Evolutionary conservation across 2,888 invertebrate species (phyloP), one percentile per base, ranked within the genome.

Genomic region (Crocallis elinguaria): DNA sequence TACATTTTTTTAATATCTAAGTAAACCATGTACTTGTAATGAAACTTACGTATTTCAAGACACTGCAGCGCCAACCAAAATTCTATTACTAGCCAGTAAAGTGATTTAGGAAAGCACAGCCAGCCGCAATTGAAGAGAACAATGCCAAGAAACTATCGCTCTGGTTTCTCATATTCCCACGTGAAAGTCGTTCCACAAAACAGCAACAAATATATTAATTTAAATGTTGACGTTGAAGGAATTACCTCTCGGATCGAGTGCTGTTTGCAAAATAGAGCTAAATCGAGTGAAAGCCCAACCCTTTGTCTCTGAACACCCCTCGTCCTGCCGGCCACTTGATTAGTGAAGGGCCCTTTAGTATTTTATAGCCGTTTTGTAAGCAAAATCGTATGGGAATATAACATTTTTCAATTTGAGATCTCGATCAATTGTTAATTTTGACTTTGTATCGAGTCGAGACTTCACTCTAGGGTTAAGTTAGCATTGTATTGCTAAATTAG

Each of bases 201-300:
- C 60, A 65, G 76, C 77, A 84, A 82, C 83, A 82, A 79, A 81
- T n/a, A 71, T 74, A 60, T 63, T n/a, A 67, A 60, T 71, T 65
- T 67, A 71, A 73, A 69, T 62, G 73, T 75, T 79, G 77, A 79
- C 74, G 77, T 72, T 65, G 57, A 53, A 71, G 66, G 64, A 69
- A 76, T 73, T 64, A 67, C 71, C 71, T 64, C 79, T 85, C 72
- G 70, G 58, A 60, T 69, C 50, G 65, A 82, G 85, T 65, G 82
- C 72, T 88, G 89, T 88, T 88, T 88, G 79, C 87, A 86, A 89
- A 88, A 88, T 87, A 88, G 77, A 72, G 75, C 75, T 82, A 81
- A 88, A 86, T 82, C 73, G 77, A 77, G 76, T 77, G 73, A 77
- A 74, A 77, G 69, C 69, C 62, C 67, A 73, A 70, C 73, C 81